phyloP scores from a whole-genome alignment of 2,888 invertebrate species.

The Pammene aurita region DNA sequence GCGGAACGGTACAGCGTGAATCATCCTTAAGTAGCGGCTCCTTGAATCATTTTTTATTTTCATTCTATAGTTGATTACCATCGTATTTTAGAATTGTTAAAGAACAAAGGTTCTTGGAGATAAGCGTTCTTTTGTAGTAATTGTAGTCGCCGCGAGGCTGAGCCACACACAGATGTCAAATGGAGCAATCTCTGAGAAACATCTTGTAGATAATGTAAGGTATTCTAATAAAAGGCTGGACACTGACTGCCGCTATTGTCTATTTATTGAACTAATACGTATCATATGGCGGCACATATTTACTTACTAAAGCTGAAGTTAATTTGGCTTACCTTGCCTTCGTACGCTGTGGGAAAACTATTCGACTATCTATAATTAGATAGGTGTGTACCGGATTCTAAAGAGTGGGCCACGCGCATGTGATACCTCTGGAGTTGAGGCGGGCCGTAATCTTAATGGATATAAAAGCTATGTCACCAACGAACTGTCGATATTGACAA shows the following conservation, averaged over 20 bases:
- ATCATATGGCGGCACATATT: too few relatives aligned
- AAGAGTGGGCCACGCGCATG: too few relatives aligned
- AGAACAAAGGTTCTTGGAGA: constrained; percentile 30
- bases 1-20: too few relatives aligned
- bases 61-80: background rate
- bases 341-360: too few relatives aligned
- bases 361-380: too few relatives aligned
- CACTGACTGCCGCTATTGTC: background rate
- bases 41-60: constrained; percentile 5
- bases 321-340: too few relatives aligned
- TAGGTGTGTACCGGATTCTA: too few relatives aligned
- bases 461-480: too few relatives aligned
- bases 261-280: background rate
- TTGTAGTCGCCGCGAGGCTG: background rate
- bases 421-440: too few relatives aligned
- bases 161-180: constrained; percentile 16
- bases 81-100: constrained; percentile 7
- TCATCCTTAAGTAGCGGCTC: background rate
- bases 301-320: too few relatives aligned
- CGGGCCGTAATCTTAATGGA: too few relatives aligned
- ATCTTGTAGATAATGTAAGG: constrained; percentile 8
- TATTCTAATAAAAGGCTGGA: constrained; percentile 9
- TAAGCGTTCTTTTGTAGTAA: constrained; percentile 33
- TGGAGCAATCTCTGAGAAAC: constrained; percentile 12
- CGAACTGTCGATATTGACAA: too few relatives aligned